A percentile compares a stretch with the other conserved stretches of the same genome.
Conservation (phyloP, 1,140 invertebrate genomes). For the Drosophila busckii region DNA sequence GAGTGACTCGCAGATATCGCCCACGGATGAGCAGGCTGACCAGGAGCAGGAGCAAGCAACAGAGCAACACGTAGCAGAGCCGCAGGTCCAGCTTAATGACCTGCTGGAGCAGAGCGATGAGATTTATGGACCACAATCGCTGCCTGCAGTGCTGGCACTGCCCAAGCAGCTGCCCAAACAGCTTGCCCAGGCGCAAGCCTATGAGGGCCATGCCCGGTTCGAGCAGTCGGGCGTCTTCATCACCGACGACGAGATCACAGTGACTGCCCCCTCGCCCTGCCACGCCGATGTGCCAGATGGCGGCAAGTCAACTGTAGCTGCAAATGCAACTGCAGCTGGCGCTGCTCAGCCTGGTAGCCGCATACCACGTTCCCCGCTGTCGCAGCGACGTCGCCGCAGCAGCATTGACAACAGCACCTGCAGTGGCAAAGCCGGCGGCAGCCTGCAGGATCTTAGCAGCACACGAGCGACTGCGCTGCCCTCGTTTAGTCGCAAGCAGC, state of each 20-base stretch:
- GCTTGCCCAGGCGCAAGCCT: not conserved
- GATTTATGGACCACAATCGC: constrained; percentile 56
- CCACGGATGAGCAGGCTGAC: constrained; percentile 49
- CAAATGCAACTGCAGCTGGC: constrained; percentile 73
- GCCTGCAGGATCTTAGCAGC: constrained; percentile 58
- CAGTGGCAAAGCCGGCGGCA: constrained; percentile 49
- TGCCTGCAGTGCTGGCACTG: constrained; percentile 54
- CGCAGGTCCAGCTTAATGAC: constrained; percentile 12
- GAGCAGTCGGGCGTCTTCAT: constrained; percentile 77
- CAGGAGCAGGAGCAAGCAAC: not conserved
- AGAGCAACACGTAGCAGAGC: constrained; percentile 18
- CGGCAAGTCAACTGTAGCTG: constrained; percentile 4
- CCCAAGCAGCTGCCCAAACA: constrained; percentile 26
- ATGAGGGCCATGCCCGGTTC: constrained; percentile 40
- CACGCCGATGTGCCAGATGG: constrained; percentile 79
- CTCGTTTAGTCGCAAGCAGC: constrained; percentile 52
- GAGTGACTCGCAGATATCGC: constrained; percentile 77
- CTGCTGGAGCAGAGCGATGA: constrained; percentile 36
- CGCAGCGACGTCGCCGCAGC: constrained; percentile 55
- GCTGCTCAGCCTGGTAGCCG: constrained; percentile 74
- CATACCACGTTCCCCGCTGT: constrained; percentile 64
- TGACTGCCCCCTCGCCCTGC: constrained; percentile 84
- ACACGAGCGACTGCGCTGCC: constrained; percentile 40
- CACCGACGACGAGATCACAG: constrained; percentile 81
- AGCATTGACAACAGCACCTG: constrained; percentile 67